Evolutionary conservation across 2,797 vertebrate species (phyloP).

Genomic region (Crocodylus rhombifer): DNA sequence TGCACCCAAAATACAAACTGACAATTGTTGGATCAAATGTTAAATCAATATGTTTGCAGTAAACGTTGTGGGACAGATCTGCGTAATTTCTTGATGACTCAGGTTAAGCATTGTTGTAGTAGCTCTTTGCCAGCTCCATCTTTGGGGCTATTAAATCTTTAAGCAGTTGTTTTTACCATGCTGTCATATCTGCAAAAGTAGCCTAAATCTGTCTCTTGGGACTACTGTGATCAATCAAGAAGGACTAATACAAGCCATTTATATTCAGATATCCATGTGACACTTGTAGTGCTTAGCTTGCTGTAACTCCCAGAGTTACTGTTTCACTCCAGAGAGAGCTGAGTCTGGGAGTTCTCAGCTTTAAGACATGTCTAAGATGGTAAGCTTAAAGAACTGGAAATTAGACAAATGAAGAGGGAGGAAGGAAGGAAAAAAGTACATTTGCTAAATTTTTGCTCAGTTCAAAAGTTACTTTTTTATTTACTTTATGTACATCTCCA

Average conservation of each 20-base stretch:
- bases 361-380: not conserved
- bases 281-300: not conserved
- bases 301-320: not conserved
- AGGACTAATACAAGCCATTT: not conserved
- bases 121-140: not conserved
- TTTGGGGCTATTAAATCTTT: not conserved
- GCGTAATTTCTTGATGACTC: not conserved
- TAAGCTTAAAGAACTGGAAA: not conserved
- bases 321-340: not conserved
- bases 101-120: not conserved
- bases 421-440: not conserved
- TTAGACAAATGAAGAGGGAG: not conserved
- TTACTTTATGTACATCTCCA: not conserved
- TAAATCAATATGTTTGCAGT: not conserved
- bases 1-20: not conserved
- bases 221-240: not conserved
- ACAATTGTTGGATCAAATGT: not conserved
- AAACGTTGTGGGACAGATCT: not conserved
- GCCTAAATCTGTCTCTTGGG: not conserved
- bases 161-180: not conserved
- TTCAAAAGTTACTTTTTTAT: constrained; percentile 15
- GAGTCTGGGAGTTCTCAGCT: not conserved
- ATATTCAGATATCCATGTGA: not conserved
- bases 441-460: not conserved
- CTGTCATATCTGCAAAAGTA: not conserved